Conservation (phyloP, 2,888 invertebrate species). For the Andricus quercusramuli region DNA sequence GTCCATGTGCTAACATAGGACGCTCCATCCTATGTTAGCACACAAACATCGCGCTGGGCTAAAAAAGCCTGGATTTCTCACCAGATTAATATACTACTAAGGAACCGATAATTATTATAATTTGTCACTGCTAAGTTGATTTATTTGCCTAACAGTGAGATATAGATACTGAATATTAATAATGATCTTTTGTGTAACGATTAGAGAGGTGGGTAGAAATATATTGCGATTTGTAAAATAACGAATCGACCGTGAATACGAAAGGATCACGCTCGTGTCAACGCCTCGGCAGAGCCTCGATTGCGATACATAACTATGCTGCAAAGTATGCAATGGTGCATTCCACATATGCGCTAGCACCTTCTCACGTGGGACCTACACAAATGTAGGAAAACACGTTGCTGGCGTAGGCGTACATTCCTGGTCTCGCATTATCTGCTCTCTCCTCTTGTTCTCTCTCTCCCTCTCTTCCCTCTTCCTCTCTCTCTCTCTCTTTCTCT, state of each 20-base stretch:
- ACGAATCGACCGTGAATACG: slow-evolving; percentile 44
- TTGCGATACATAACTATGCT: slow-evolving; percentile 67
- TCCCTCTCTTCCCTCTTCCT: slow-evolving; percentile 20
- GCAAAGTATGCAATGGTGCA: slow-evolving; percentile 70
- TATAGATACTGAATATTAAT: no score
- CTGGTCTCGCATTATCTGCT: slow-evolving; percentile 74
- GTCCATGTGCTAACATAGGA: no score
- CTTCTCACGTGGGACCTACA: slow-evolving; percentile 70
- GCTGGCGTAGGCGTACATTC: slow-evolving; percentile 76
- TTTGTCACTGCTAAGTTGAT: not conserved
- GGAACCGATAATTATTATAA: not conserved
- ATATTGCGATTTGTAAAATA: slow-evolving; percentile 39
- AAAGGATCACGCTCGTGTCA: slow-evolving; percentile 58
- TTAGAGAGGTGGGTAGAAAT: slow-evolving; percentile 34
- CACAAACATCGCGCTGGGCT: no score
- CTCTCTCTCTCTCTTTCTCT: slow-evolving; percentile 46
- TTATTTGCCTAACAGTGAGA: slow-evolving; percentile 9
- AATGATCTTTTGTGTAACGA: not conserved
- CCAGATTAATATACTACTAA: no score
- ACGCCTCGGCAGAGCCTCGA: slow-evolving; percentile 59
- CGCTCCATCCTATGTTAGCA: no score
- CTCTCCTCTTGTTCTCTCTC: slow-evolving; percentile 57
- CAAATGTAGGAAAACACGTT: slow-evolving; percentile 72
- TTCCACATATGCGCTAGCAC: slow-evolving; percentile 67
- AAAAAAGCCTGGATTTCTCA: no score